Base-by-base conservation (phyloP, 2,888 invertebrate genomes). In the Amphipoea oculea region DNA sequence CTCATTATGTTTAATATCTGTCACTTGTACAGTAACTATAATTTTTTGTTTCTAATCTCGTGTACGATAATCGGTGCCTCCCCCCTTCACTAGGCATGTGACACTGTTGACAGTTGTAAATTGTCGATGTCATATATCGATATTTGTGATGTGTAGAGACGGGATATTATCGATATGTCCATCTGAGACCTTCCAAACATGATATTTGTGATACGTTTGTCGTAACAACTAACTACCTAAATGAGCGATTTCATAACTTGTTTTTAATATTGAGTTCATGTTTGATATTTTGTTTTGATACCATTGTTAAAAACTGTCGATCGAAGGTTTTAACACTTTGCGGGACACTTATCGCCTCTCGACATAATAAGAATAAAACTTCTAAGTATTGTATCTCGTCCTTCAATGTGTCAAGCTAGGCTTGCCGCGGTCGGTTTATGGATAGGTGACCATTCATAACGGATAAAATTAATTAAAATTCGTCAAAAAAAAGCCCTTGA, bases 21-120 rank as follows among this genome's bases (percentile, higher is more conserved):
- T 14, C 20, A 62, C 2, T 14, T 0, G 48, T 20, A n/a, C 20
- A 11, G 17, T n/a, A 57, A 17, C 29, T 29, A 40, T 12, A 6
- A 14, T 45, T 66, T 62, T 73, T 60, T 45, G 20, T 68, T 81
- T 57, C 14, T 72, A 51, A 75, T 81, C 62, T 73, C 29, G 12
- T 36, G 23, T 4, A 42, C 66, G 74, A 79, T 66, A 76, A 82
- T 68, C 14, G 62, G 74, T 9, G 40, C 48, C 42, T 67, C 20
- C n/a, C 40, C 78, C 79, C 70, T 86, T 66, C 77, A 81, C 70
- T 78, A 86, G 74, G 71, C 78, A 82, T 81, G 86, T 85, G 89
- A 90, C 92, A 92, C 83, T 84, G 91, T 90, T 91, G 93, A 93
- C 93, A 92, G 89, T 90, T 88, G 89, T 88, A 81, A 85, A 89